Base-by-base conservation (phyloP, 2,113 vertebrate species). In the Apodemus sylvaticus region DNA sequence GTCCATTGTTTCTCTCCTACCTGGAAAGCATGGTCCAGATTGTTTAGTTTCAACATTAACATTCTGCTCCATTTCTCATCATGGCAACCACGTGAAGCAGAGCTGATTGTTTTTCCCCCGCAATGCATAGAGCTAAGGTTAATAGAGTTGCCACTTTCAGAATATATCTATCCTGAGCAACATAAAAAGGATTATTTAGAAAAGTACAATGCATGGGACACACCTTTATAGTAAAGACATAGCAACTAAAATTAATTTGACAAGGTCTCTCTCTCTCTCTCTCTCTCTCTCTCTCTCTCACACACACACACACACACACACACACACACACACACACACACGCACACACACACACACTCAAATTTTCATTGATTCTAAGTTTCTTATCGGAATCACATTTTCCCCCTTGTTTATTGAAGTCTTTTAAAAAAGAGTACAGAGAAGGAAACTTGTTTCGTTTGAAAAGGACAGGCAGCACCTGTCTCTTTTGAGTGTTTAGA, bases 241-340 rank as follows among this genome's bases (percentile, higher is more conserved):
- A 90, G 51, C 78, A 94, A 86, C 78, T 71, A 53, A 97, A 96
- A 96, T 95, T 97, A 95, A 97, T 97, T 91, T 87, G 86, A 94
- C 55, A 89, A 96, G 71, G 58, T 93, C 53, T 12, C 95, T n/a
- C n/a, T n/a, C n/a, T n/a, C n/a, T n/a, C n/a, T n/a, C n/a, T n/a
- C n/a, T n/a, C n/a, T n/a, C n/a, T n/a, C n/a, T n/a, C n/a, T n/a
- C n/a, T n/a, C n/a, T n/a, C n/a, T n/a, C n/a, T n/a, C n/a, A n/a
- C n/a, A n/a, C n/a, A n/a, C n/a, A n/a, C n/a, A n/a, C n/a, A n/a
- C n/a, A n/a, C n/a, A n/a, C n/a, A n/a, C n/a, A n/a, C n/a, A n/a
- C n/a, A n/a, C n/a, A n/a, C n/a, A 71, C 70, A n/a, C 7, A 70
- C 14, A 68, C 66, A 68, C 64, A 34, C 64, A 68, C 66, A 68